Base-by-base conservation (phyloP, 2,888 invertebrate genomes). In the Rotaria socialis region DNA sequence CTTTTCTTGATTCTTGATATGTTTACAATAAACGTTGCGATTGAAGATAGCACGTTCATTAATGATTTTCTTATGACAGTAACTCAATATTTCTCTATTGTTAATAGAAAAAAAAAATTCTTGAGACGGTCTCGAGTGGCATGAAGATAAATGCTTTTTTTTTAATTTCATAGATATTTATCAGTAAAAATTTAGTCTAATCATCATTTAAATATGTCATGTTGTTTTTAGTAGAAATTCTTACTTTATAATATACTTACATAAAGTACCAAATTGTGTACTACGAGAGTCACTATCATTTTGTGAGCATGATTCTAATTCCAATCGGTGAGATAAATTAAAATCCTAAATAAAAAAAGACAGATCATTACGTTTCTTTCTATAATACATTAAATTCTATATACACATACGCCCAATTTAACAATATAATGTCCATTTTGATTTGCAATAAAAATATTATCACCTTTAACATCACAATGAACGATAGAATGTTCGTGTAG, bases 311-410 rank as follows among this genome's bases (percentile, higher is more conserved):
- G 47, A 80, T 80, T 80, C 80, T 47, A 80, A 47, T 80, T 80
- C 80, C 16, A 80, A 80, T 47, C 80, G 80, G 47, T 80, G 80
- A 24, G 80, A 80, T 80, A 80, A 80, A 80, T 80, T 80, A n/a
- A 80, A 80, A 80, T 80, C 67, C 67, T 67, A 35, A 27, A n/a
- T 10, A 58, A 0, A 24, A 50, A 14, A 50, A 50, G 50, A 50
- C 10, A 50, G 14, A 50, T 14, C 10, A 50, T 11, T 11, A 11
- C 50, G 1, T 50, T n/a, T 24, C 11, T 58, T 58, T n/a, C 2
- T 24, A 7, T n/a, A n/a, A n/a, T 58, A 35, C 35, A 35, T 2
- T 35, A 35, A 58, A 24, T n/a, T n/a, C 10, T 58, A 8, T 10
- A 10, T 58, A 58, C 35, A 67, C 67, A 35, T 67, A 67, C 80